phyloP scores from a whole-genome alignment of 1,140 invertebrate species.

The Formica exsecta region DNA sequence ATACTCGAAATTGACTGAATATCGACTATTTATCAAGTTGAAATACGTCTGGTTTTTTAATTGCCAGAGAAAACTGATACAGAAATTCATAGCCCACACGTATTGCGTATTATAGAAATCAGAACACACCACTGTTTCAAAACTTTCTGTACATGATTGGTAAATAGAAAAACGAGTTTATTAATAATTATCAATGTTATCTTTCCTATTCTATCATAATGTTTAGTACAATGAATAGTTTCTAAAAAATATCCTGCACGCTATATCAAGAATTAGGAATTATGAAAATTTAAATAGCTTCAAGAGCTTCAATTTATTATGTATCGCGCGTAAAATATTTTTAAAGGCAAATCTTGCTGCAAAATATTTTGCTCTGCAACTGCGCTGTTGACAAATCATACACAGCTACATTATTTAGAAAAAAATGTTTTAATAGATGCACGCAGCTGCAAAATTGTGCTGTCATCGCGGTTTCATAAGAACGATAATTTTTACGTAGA shows the following conservation, averaged over 20 bases:
- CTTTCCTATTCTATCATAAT: background rate
- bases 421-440: background rate
- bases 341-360: background rate
- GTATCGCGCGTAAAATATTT: background rate
- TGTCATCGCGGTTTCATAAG: background rate
- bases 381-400: background rate
- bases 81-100: slow-evolving; percentile 14
- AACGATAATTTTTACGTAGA: background rate
- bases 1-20: slow-evolving; percentile 15
- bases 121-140: background rate
- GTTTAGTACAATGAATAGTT: background rate
- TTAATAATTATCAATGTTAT: slow-evolving; percentile 10
- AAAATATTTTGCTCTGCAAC: background rate
- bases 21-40: background rate
- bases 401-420: background rate
- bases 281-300: background rate
- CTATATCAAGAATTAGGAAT: background rate
- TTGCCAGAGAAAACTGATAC: slow-evolving; percentile 38
- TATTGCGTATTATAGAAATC: slow-evolving; percentile 31
- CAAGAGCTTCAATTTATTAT: background rate
- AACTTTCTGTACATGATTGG: background rate
- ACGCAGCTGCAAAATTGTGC: background rate
- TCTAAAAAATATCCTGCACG: no score
- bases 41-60: background rate
- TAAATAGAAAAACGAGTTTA: background rate